Percentiles rank a stretch among this genome's conserved stretches.
Evolutionary conservation across 2,888 invertebrate genomes (phyloP).

Genomic region (Tridacna gigas): DNA sequence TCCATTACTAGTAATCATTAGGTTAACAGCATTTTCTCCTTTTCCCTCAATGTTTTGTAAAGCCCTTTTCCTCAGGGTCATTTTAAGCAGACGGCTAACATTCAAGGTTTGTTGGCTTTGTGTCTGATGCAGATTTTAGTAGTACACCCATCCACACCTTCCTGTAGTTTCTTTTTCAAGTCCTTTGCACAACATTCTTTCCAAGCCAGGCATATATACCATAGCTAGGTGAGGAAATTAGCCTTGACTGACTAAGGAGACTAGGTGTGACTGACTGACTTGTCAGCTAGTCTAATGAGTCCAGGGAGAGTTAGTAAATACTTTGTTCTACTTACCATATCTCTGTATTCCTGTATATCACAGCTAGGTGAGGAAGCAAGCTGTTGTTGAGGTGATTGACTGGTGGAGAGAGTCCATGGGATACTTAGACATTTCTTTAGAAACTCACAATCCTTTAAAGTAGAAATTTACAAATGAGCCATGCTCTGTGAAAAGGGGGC

Average conservation of each 20-base stretch:
- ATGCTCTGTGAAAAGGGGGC: no score
- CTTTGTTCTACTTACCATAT: slow-evolving; percentile 80
- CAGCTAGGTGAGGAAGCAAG: slow-evolving; percentile 83
- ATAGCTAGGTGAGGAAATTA: slow-evolving; percentile 83
- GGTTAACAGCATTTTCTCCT: no score
- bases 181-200: no score
- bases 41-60: no score
- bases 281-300: slow-evolving; percentile 69
- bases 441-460: slow-evolving; percentile 85
- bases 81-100: no score
- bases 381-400: slow-evolving; percentile 86
- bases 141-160: no score
- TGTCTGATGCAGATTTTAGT: no score
- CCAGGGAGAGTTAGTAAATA: no score
- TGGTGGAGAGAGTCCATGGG: slow-evolving; percentile 86
- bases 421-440: slow-evolving; percentile 85
- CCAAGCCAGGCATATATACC: slow-evolving; percentile 84
- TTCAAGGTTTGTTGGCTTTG: no score
- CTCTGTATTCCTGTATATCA: slow-evolving; percentile 84
- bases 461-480: not conserved
- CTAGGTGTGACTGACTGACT: slow-evolving; percentile 86
- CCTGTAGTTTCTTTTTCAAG: no score
- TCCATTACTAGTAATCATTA: not conserved
- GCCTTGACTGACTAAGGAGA: slow-evolving; percentile 86
- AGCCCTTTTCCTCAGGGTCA: no score